Evolutionary conservation across 2,113 vertebrate species (phyloP).

Genomic region (Alligator mississippiensis): DNA sequence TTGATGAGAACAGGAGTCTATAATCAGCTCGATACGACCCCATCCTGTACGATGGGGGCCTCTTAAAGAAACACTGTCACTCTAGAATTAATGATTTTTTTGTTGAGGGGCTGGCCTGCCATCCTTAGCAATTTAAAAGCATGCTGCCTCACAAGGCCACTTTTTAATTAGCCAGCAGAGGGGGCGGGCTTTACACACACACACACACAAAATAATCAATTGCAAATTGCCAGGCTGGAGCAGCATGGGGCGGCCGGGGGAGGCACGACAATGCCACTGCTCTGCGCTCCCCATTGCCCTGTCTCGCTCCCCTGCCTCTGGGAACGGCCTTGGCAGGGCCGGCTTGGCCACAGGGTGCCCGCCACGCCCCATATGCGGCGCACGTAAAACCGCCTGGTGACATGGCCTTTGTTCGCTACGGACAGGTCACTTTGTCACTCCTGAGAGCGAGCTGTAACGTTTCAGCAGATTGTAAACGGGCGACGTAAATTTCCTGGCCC

Average conservation of each 20-base stretch:
- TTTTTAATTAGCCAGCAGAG: neutral
- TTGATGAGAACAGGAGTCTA: slow-evolving; percentile 27
- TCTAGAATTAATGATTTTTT: slow-evolving; percentile 8
- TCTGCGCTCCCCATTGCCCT: neutral
- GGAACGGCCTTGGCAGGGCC: neutral
- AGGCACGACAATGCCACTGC: neutral
- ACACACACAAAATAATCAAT: neutral
- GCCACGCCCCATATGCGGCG: neutral
- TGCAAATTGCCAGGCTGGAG: neutral
- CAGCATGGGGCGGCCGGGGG: neutral
- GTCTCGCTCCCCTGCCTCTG: neutral
- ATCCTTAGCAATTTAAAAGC: slow-evolving; percentile 13
- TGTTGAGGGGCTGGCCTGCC: neutral
- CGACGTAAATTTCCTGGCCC: neutral
- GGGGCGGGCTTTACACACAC: neutral
- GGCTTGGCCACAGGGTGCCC: neutral
- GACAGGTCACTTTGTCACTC: neutral
- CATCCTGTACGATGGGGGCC: neutral
- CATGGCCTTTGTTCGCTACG: neutral
- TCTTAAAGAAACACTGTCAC: slow-evolving; percentile 37
- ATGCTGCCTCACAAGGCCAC: neutral
- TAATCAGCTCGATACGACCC: neutral
- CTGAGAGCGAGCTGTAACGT: neutral
- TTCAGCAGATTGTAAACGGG: neutral
- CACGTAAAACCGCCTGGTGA: neutral